A percentile compares a stretch with the other conserved stretches of the same genome.
Conservation (phyloP, 2,888 invertebrate species). For the Penaeus monodon region DNA sequence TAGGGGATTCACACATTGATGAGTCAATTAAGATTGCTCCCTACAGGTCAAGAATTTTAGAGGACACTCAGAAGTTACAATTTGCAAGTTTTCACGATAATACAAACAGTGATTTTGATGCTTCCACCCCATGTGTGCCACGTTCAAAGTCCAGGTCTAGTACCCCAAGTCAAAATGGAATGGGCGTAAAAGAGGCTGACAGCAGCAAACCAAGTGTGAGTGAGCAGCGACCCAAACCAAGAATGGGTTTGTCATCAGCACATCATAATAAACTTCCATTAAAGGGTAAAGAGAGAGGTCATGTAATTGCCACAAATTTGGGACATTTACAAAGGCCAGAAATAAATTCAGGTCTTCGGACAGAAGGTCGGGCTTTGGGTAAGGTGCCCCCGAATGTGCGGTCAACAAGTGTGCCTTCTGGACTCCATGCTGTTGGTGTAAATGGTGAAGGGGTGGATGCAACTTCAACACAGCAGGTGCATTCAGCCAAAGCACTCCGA, state of each 20-base stretch:
- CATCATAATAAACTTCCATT: too few relatives aligned
- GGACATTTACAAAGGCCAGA: too few relatives aligned
- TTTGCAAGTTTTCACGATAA: slow-evolving; percentile 28
- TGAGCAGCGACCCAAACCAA: too few relatives aligned
- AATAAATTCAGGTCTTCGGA: background rate
- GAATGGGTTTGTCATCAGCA: too few relatives aligned
- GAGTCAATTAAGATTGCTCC: slow-evolving; percentile 27
- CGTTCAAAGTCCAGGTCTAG: background rate
- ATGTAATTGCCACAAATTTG: too few relatives aligned
- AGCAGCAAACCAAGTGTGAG: too few relatives aligned
- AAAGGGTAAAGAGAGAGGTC: too few relatives aligned
- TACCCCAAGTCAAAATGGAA: too few relatives aligned
- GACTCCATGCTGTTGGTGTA: slow-evolving; percentile 22
- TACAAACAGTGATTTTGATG: slow-evolving; percentile 16
- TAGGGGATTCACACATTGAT: slow-evolving; percentile 19
- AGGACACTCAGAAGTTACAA: slow-evolving; percentile 34
- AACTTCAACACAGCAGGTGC: background rate
- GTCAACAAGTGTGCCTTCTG: slow-evolving; percentile 38
- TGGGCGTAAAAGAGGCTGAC: too few relatives aligned
- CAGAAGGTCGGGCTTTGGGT: background rate
- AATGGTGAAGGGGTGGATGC: background rate
- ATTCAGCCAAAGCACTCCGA: background rate
- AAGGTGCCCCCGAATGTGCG: background rate
- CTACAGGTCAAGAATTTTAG: slow-evolving; percentile 43
- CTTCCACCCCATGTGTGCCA: slow-evolving; percentile 39